A percentile compares a stretch with the other conserved stretches of the same genome.
Conservation (phyloP, 2,113 vertebrate genomes). For the Heterochromis multidens region DNA sequence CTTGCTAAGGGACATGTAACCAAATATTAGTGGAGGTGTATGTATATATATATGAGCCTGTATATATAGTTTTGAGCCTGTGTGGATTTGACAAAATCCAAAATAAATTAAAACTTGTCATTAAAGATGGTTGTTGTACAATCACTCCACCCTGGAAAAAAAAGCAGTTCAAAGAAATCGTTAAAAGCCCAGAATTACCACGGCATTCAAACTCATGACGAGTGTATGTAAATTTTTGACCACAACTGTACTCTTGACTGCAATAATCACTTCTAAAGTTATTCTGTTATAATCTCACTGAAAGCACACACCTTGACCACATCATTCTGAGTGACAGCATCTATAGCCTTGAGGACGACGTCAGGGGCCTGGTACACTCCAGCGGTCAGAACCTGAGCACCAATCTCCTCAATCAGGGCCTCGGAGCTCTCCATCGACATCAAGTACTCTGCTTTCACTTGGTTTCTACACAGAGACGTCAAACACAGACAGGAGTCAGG, state of each 20-base stretch:
- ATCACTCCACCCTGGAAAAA: background rate
- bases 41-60: background rate
- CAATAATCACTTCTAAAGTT: background rate
- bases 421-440: constrained; percentile 85
- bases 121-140: background rate
- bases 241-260: background rate
- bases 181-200: background rate
- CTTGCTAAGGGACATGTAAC: background rate
- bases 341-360: constrained; percentile 75
- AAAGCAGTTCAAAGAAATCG: background rate
- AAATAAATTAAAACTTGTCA: too few species aligned
- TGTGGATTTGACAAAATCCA: too few species aligned
- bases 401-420: constrained; percentile 84
- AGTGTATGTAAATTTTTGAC: background rate
- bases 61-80: too few species aligned
- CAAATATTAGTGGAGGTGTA: background rate
- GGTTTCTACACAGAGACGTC: constrained; percentile 71
- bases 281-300: background rate
- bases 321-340: constrained; percentile 77
- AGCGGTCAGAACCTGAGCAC: constrained; percentile 79
- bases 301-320: constrained; percentile 81
- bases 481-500: background rate
- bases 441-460: constrained; percentile 84
- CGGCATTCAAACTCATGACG: background rate
- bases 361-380: constrained; percentile 77